Base-by-base conservation (phyloP, 2,888 invertebrate species). In the Tortrix viridana region DNA sequence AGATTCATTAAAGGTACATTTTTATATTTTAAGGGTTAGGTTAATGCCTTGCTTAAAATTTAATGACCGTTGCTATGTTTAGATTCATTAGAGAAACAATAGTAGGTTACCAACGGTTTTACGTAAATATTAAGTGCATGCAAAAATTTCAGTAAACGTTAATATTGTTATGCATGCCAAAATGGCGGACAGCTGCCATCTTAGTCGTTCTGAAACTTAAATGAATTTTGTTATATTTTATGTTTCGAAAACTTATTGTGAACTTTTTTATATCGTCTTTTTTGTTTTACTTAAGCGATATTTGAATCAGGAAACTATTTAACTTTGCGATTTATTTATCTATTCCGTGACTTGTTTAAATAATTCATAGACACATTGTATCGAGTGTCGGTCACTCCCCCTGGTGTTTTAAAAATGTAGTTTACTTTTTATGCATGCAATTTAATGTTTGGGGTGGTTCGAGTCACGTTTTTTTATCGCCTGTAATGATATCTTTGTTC, bases 1-100 rank as follows among this genome's bases (percentile, higher is more conserved):
- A 60, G 46, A 49, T 54, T 64, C 59, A 64, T 64, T 64, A 60
- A 64, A n/a, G 54, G 44, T 38, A 44, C 57, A 64, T 60, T 64
- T 57, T 50, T 57, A 58, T 58, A 43, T 64, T 59, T 53, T 48
- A 59, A 43, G 63, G 63, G 63, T 43, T 5, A 32, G 52, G 26
- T 43, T 49, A 55, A 46, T n/a, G 60, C 16, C 20, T 47, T 59
- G 63, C 58, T 59, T 64, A 59, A 41, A 56, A 41, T 57, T 57
- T 62, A 56, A 57, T 62, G 38, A 50, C 16, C 12, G 47, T 32
- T 41, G 38, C 23, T 49, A 32, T 32, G 49, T 50, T 53, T 23
- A 20, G n/a, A 23, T 32, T 56, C 14, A 49, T 62, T 57, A 38
- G 50, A 14, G n/a, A 56, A 52, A 46, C 16, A 44, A 50, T 41